Percentiles rank a stretch among this genome's conserved stretches.
phyloP scores from a whole-genome alignment of 2,113 vertebrate species.

The Erythrocercus mccallii region DNA sequence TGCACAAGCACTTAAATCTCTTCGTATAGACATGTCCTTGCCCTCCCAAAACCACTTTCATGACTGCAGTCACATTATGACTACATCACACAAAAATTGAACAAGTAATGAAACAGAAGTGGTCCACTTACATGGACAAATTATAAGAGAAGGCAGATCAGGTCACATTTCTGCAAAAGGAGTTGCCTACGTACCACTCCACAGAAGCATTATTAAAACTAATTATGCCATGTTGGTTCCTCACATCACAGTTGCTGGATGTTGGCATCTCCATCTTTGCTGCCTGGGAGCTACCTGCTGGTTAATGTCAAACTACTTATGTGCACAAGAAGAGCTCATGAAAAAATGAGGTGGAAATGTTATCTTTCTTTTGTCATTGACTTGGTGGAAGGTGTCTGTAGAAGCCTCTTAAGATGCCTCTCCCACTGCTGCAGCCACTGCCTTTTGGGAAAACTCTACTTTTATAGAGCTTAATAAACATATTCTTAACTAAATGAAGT shows the following conservation, averaged over 20 bases:
- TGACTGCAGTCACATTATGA: background rate
- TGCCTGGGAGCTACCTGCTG: background rate
- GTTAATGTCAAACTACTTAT: background rate
- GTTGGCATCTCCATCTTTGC: background rate
- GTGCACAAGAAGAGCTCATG: background rate
- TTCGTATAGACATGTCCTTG: rapidly evolving
- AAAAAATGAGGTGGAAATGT: background rate
- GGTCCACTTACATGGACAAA: background rate
- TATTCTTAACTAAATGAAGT: background rate
- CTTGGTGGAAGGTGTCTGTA: background rate
- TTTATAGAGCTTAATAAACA: background rate
- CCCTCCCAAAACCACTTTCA: background rate
- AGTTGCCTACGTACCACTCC: background rate
- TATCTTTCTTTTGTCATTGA: background rate
- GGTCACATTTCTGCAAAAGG: background rate
- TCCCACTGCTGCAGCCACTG: background rate
- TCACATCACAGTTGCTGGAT: background rate
- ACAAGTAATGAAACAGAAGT: background rate
- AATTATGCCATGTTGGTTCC: background rate
- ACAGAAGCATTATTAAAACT: background rate
- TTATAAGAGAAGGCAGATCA: background rate
- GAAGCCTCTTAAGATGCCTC: background rate
- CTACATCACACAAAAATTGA: background rate
- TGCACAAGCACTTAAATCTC: background rate
- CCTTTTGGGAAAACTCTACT: background rate